Evolutionary conservation across 2,888 invertebrate genomes (phyloP).

Genomic region (Thecocarcelia acutangulata): DNA sequence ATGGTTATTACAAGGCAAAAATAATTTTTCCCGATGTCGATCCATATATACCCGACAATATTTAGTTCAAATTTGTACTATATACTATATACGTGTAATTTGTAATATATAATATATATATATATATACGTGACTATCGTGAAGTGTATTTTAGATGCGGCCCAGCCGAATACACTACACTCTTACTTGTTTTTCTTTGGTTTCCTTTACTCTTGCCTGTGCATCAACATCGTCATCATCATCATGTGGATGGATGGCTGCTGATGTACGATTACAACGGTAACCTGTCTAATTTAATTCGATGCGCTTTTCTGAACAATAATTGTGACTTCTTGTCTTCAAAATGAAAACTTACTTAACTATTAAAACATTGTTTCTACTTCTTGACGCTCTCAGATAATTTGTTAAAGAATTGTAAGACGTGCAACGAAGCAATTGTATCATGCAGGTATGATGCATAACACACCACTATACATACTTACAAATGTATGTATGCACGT

Average conservation of each 20-base stretch:
- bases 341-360: background rate
- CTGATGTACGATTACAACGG: constrained; percentile 58
- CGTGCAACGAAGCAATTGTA: constrained; percentile 1
- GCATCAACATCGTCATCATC: too few species aligned
- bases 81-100: too few species aligned
- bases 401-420: constrained; percentile 20
- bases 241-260: constrained; percentile 22
- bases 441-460: background rate
- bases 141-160: too few species aligned
- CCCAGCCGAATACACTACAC: too few species aligned
- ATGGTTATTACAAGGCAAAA: too few species aligned
- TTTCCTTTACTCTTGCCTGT: constrained; percentile 3
- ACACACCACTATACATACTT: too few species aligned
- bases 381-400: background rate
- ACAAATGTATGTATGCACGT: too few species aligned
- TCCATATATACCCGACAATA: too few species aligned
- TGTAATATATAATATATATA: too few species aligned
- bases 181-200: background rate
- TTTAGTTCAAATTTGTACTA: too few species aligned
- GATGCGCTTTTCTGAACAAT: constrained; percentile 58
- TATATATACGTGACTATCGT: too few species aligned
- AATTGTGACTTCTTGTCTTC: constrained; percentile 44
- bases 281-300: constrained; percentile 68
- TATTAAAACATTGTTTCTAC: background rate
- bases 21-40: too few species aligned